Base-by-base conservation (phyloP, 2,888 invertebrate genomes). In the Terebella lapidaria region DNA sequence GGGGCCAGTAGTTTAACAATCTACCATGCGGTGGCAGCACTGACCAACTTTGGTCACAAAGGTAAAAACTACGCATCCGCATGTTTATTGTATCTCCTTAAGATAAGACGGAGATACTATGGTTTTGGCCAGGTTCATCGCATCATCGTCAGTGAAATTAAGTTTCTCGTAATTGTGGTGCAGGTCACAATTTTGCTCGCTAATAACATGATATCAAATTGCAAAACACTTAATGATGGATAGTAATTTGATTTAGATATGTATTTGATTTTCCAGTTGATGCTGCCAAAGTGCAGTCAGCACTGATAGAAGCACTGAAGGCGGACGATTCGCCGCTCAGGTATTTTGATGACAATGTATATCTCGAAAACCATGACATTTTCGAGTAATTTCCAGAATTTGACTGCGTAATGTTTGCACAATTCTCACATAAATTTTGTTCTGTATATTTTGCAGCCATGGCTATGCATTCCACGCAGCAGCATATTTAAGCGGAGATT, bases 391-490 rank as follows among this genome's bases (percentile, higher is more conserved):
- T n/a, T n/a, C n/a, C n/a, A n/a, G n/a, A n/a, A n/a, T n/a, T n/a
- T n/a, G n/a, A n/a, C n/a, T 35, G 10, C 10, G 10, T 35, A 35
- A n/a, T 35, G 42, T n/a, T n/a, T n/a, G n/a, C n/a, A 35, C 42
- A 35, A 35, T 35, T 10, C 42, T n/a, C n/a, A 35, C 42, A 35
- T 15, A 35, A 15, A 35, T 35, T 35, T 35, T 15, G 10, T n/a
- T 35, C 10, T 51, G 1, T 51, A 58, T 56, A n/a, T 52, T 54
- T 78, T 79, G 0, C 76, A 93, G 90, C 74, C 85, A 94, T 64
- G 94, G 90, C 0, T 90, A 91, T 75, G 87, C 89, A 30, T 90
- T 95, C 71, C 88, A 88, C 61, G 85, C 91, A 56, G 91, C 92
- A n/a, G 84, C 90, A 51, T 85, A 88, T 66, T 83, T 94, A 68